phyloP scores from a whole-genome alignment of 2,888 invertebrate species.

The Acanthosepion esculentum region DNA sequence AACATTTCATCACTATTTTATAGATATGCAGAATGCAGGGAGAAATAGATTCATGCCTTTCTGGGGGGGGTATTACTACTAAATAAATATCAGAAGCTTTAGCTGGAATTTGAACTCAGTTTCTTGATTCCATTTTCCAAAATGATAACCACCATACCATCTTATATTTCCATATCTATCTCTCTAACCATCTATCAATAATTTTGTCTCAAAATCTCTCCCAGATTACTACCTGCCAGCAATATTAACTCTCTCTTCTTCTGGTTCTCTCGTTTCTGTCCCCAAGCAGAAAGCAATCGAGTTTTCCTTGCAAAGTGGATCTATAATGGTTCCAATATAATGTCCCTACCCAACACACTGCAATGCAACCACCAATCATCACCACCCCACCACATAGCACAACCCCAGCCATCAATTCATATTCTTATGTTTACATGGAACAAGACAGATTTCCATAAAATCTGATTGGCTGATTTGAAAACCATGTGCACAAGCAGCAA shows the following conservation, averaged over 20 bases:
- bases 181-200: slow-evolving; percentile 20
- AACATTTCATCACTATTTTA: too few species aligned
- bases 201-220: not conserved
- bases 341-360: not conserved
- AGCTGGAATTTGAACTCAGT: not conserved
- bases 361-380: not conserved
- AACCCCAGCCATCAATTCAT: not conserved
- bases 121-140: not conserved
- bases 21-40: too few species aligned
- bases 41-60: not conserved
- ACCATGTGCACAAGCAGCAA: not conserved
- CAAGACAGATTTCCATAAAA: slow-evolving; percentile 21
- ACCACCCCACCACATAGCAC: not conserved
- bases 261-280: not conserved
- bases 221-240: slow-evolving; percentile 13
- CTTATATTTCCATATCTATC: not conserved
- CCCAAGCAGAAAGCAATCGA: slow-evolving; percentile 21
- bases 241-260: not conserved
- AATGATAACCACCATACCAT: not conserved
- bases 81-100: not conserved
- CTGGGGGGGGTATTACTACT: not conserved
- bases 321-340: slow-evolving; percentile 21
- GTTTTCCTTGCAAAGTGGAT: not conserved
- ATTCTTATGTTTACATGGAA: slow-evolving; percentile 22
- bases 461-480: slow-evolving; percentile 23